Base-by-base conservation (phyloP, 1,140 invertebrate species). In the Sipha flava region DNA sequence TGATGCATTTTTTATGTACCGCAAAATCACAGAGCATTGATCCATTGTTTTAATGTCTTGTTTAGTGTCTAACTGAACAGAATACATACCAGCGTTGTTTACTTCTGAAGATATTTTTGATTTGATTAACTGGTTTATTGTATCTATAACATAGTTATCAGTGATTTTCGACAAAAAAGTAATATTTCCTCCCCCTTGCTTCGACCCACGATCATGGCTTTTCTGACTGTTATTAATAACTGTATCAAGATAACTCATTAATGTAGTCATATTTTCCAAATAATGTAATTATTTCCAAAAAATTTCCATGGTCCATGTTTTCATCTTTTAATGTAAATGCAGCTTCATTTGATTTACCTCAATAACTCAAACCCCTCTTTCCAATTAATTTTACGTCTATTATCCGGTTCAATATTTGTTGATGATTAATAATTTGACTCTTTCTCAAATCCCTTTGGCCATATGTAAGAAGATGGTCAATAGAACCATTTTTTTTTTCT, bases 21-120 rank as follows among this genome's bases (percentile, higher is more conserved):
- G 64, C 23, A 68, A 40, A 68, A 68, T 45, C 10, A 68, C 34
- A 31, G 62, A 66, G 2, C 62, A 66, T 40, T 34, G 37, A 34
- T 66, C 62, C 16, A 31, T n/a, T 31, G 45, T 23, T 70, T 81
- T 26, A 54, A 79, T 77, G 59, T 82, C 81, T 73, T 82, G 82
- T 31, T 81, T 82, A 21, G 77, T 79, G 66, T 82, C 81, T 21
- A 82, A 64, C 68, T 82, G 80, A 43, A 82, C 45, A 66, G 64
- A 80, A 68, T 73, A 82, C 29, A 81, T 81, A 43, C 26, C 26
- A 29, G 80, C 75, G 37, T 40, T 45, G 23, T 68, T 43, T 4
- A 68, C 43, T 68, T 68, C 64, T 40, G 34, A 68, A 21, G 34
- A 68, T 21, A 68, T 68, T 68, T 40, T 37, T 21, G 34, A 40